Conservation (phyloP, 1,140 invertebrate species). For the Hypothenemus hampei region DNA sequence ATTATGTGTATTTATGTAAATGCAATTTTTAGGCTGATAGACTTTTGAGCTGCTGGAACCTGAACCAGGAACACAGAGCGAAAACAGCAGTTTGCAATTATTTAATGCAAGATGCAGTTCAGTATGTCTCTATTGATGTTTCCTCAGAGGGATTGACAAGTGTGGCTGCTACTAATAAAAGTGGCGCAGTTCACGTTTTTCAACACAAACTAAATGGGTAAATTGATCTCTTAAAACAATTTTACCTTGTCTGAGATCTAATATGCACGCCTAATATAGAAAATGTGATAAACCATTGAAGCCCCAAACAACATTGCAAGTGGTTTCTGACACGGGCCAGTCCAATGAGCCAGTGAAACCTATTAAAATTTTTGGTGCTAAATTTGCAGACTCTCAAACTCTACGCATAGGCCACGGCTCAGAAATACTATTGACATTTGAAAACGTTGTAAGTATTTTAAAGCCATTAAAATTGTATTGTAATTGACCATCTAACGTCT, state of each 20-base stretch:
- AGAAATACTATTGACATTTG: constrained; percentile 54
- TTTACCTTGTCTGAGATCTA: not conserved
- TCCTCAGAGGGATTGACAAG: constrained; percentile 49
- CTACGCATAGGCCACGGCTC: constrained; percentile 56
- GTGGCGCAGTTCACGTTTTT: constrained; percentile 72
- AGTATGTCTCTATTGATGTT: constrained; percentile 49
- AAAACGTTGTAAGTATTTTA: constrained; percentile 52
- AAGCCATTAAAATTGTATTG: constrained; percentile 8
- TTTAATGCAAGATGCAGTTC: constrained; percentile 61
- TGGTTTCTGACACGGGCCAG: constrained; percentile 53
- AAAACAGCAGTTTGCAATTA: constrained; percentile 52
- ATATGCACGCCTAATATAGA: constrained; percentile 37
- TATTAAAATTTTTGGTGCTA: constrained; percentile 51
- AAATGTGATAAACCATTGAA: constrained; percentile 64
- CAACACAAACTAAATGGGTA: constrained; percentile 69
- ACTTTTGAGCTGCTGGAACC: constrained; percentile 58
- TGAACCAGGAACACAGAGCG: constrained; percentile 46
- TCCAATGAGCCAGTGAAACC: constrained; percentile 50
- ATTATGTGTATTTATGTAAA: not conserved
- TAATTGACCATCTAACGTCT: not conserved
- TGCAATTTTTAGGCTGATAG: constrained; percentile 47
- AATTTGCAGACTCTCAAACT: constrained; percentile 46
- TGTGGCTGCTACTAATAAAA: constrained; percentile 62
- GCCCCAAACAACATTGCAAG: constrained; percentile 63
- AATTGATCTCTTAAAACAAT: constrained; percentile 28